Conservation (phyloP, 2,797 vertebrate genomes). For the Gallinago solitaria region DNA sequence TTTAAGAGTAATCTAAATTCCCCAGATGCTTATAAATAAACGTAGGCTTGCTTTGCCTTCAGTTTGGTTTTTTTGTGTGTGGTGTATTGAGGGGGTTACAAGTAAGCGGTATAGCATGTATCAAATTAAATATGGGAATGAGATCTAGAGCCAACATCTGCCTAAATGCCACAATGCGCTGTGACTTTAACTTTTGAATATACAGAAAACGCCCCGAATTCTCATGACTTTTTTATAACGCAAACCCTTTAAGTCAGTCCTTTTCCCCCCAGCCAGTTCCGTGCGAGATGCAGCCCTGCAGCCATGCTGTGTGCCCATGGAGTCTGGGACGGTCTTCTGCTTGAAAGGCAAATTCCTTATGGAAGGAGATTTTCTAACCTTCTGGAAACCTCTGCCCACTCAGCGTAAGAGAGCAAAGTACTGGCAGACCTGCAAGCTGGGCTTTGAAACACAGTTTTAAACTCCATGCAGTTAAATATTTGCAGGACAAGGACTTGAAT, state of each 20-base stretch:
- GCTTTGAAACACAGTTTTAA: not conserved
- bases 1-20: conserved; percentile 42
- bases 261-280: not conserved
- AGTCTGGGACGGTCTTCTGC: not conserved
- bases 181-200: conserved; percentile 1
- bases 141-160: not conserved
- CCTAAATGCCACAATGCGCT: not conserved
- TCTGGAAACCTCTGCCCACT: not conserved
- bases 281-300: not conserved
- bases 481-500: not conserved
- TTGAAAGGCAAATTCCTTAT: not conserved
- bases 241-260: not conserved
- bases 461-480: not conserved
- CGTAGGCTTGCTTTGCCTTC: not conserved
- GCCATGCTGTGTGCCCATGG: fast-evolving
- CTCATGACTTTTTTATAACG: not conserved
- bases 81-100: not conserved
- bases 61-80: not conserved
- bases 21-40: conserved; percentile 10
- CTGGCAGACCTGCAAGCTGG: not conserved
- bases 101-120: not conserved
- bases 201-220: not conserved
- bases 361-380: not conserved
- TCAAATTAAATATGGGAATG: not conserved
- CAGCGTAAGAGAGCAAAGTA: not conserved